These are phyloP conservation scores for Myocastor coypus DNA, from an alignment of 2,113 vertebrate genomes.

Conservation along the genomic window DNA sequence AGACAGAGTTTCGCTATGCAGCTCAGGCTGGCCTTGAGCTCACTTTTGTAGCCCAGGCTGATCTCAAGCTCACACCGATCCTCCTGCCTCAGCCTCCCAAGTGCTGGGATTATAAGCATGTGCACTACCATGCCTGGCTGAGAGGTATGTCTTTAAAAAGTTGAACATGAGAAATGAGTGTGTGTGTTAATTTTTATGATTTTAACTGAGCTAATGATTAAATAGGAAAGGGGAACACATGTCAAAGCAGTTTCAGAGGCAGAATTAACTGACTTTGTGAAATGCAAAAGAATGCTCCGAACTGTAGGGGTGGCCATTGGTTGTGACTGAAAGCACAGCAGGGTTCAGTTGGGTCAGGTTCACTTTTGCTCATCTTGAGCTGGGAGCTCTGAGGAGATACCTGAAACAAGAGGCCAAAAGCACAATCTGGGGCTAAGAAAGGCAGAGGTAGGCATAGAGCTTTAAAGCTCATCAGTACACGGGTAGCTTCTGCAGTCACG, in stretches of 20 bases:
- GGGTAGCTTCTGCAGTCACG: not conserved
- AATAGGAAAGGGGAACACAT: not conserved
- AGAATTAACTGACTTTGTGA: not conserved
- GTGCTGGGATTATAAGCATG: no score
- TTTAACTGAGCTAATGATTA: not conserved
- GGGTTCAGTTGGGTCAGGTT: not conserved
- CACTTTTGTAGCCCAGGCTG: no score
- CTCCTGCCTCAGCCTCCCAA: no score
- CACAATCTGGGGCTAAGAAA: not conserved
- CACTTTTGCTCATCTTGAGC: not conserved
- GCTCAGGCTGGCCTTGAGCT: no score
- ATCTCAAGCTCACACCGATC: no score
- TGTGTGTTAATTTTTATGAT: not conserved
- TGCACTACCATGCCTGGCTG: no score
- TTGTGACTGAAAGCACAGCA: not conserved
- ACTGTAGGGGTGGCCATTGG: not conserved
- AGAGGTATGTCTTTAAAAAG: constrained; percentile 18
- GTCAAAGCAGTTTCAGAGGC: not conserved
- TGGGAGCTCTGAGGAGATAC: not conserved
- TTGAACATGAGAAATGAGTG: not conserved
- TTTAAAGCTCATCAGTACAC: not conserved
- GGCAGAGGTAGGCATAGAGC: not conserved
- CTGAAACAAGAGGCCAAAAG: not conserved
- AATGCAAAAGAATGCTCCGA: not conserved
- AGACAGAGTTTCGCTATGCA: no score